Conservation (phyloP, 2,888 invertebrate genomes). For the Dicranocentrus wangi region DNA sequence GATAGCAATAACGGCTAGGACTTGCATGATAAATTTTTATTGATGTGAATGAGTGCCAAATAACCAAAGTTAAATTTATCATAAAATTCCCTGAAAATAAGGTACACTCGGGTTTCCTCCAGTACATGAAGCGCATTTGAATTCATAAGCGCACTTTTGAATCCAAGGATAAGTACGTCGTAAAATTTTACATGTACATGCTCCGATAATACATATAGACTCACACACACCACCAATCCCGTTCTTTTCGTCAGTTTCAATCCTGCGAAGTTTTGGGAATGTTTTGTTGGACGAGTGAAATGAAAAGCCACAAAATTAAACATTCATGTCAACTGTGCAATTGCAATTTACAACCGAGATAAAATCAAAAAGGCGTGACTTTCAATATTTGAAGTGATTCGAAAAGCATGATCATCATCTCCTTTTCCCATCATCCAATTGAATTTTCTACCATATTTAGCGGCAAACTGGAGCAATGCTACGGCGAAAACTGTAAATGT, state of each 20-base stretch:
- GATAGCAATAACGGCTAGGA: too few relatives aligned
- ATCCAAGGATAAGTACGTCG: constrained; percentile 1
- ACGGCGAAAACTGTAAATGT: background rate
- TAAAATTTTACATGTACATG: background rate
- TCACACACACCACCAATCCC: too few relatives aligned
- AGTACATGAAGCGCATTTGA: background rate
- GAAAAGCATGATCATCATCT: constrained; percentile 1
- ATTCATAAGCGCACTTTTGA: background rate
- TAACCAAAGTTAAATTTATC: background rate
- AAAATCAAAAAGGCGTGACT: background rate
- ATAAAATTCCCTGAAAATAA: background rate
- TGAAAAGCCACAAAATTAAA: background rate
- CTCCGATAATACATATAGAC: too few relatives aligned
- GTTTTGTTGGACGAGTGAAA: too few relatives aligned
- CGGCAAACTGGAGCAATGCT: too few relatives aligned
- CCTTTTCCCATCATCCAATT: constrained; percentile 7
- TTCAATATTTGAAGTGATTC: background rate
- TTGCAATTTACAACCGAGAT: background rate
- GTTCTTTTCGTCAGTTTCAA: too few relatives aligned
- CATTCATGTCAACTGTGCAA: background rate
- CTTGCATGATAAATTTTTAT: constrained; percentile 44
- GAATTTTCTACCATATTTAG: background rate
- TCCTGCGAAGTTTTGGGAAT: too few relatives aligned
- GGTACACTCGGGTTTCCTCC: background rate
- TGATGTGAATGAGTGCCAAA: constrained; percentile 27